A percentile compares a stretch with the other conserved stretches of the same genome.
These are phyloP conservation scores for Drosophila acutilabella DNA, from an alignment of 2,888 invertebrate species.

Conservation along the genomic window DNA sequence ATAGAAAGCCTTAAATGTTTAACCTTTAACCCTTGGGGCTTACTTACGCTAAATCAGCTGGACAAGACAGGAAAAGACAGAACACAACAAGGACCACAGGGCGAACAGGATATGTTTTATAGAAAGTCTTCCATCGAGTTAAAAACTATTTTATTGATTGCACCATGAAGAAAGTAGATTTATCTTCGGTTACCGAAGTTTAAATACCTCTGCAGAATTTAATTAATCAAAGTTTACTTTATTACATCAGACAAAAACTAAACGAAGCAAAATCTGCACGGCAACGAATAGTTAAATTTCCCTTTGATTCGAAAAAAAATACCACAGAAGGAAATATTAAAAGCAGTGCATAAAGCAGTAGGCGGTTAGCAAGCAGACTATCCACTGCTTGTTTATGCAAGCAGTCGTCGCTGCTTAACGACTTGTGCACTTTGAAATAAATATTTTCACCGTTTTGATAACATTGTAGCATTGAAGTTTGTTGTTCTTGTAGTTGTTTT, in stretches of 20 bases:
- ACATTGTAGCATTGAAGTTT: conserved; percentile 33
- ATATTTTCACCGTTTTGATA: conserved; percentile 9
- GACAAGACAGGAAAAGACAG: conserved; percentile 48
- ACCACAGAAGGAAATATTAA: not conserved
- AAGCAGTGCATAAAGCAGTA: conserved; percentile 10
- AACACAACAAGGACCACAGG: conserved; percentile 46
- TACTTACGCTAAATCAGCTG: conserved; percentile 60
- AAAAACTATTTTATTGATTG: conserved; percentile 1
- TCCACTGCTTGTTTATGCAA: conserved; percentile 20
- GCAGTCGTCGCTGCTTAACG: conserved; percentile 9
- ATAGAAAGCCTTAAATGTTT: conserved; percentile 29
- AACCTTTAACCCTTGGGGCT: conserved; percentile 42
- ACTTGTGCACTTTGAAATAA: not conserved
- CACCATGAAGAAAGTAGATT: not conserved
- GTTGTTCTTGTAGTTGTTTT: conserved; percentile 38
- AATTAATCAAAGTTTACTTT: not conserved
- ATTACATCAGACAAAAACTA: not conserved
- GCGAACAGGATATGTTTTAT: conserved; percentile 35
- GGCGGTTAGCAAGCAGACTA: conserved; percentile 14
- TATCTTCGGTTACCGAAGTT: conserved; percentile 10
- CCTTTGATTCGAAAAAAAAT: conserved; percentile 9
- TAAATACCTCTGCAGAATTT: conserved; percentile 11
- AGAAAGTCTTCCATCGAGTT: conserved; percentile 25
- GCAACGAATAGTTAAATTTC: not conserved
- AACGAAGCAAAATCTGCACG: not conserved